Percentiles rank a stretch among this genome's conserved stretches.
Evolutionary conservation across 2,797 vertebrate genomes (phyloP).

Genomic region (Fratercula arctica): DNA sequence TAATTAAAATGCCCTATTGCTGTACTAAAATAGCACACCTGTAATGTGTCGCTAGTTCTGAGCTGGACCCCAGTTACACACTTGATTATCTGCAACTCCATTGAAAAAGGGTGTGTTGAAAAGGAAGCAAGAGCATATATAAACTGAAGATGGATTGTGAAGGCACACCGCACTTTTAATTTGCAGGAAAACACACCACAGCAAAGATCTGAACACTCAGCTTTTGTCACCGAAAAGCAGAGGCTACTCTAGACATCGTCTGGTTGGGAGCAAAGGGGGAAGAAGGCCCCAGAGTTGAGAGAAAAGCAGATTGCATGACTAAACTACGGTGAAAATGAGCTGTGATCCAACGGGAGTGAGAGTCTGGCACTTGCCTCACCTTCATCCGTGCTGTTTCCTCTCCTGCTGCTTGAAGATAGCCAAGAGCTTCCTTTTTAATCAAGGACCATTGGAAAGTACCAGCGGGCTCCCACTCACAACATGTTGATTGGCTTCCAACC

Average conservation of each 20-base stretch:
- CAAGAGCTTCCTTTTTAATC: slow-evolving; percentile 70
- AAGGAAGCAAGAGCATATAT: background rate
- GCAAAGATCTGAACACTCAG: background rate
- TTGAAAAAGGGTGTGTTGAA: background rate
- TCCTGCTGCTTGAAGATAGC: slow-evolving; percentile 58
- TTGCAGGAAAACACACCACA: background rate
- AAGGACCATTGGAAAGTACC: slow-evolving; percentile 64
- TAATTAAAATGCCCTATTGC: background rate
- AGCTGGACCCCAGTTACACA: background rate
- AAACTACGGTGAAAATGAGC: background rate
- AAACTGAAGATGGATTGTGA: background rate
- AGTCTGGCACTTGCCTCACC: slow-evolving; percentile 38
- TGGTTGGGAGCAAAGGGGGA: background rate
- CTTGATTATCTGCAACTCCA: background rate
- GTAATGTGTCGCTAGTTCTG: background rate
- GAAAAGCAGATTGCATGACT: background rate
- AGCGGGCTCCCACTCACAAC: slow-evolving; percentile 59
- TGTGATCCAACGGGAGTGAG: background rate
- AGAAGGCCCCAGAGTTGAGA: background rate
- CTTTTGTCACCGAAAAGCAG: background rate
- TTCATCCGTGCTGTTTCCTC: slow-evolving; percentile 45
- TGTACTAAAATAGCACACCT: background rate
- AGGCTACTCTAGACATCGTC: background rate
- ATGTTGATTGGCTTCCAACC: slow-evolving; percentile 66
- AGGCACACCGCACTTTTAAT: background rate